Base-by-base conservation (phyloP, 2,888 invertebrate species). In the Gastrophysa polygoni region DNA sequence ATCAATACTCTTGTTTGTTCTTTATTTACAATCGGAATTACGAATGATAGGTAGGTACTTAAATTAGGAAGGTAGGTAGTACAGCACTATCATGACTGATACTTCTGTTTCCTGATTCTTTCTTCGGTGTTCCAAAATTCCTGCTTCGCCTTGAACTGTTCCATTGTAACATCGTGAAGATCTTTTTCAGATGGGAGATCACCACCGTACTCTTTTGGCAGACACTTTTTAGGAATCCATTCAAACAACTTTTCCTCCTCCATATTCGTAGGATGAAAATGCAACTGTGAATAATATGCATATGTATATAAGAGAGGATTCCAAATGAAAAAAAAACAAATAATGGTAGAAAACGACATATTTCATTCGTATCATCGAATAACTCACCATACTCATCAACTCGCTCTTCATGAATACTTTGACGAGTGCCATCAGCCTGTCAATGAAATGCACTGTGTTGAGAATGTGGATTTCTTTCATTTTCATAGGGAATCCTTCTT, bases 201-300 rank as follows among this genome's bases (percentile, higher is more conserved):
- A 6, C 89, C 89, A 46, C 88, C 88, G 66, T 88, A 89, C 71
- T 89, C 88, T 76, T 83, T 80, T 0, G 82, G 82, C 49, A 82
- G 67, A 58, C 81, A 77, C 60, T 81, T 78, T 51, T 75, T 63
- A 0, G 82, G 81, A 11, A 82, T 81, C 8, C 83, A 79, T 1
- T 85, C 78, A 73, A 85, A 85, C 68, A 88, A 85, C 50, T 83
- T 83, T 44, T 73, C 73, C 50, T 67, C 57, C n/a, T 50, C 82
- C 16, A 85, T 84, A 43, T 82, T 84, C 62, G 85, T 82, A 59
- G 83, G 82, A 79, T 88, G 86, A 72, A 88, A 83, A 75, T 88
- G 85, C 34, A 89, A 79, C 89, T 89, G 49, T 54, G 68, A 70
- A 38, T n/a, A 38, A 38, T 14, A 38, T n/a, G 0, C 3, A 24